These are phyloP conservation scores for Parasteatoda lunata DNA, from an alignment of 2,888 invertebrate genomes.

Conservation along the genomic window DNA sequence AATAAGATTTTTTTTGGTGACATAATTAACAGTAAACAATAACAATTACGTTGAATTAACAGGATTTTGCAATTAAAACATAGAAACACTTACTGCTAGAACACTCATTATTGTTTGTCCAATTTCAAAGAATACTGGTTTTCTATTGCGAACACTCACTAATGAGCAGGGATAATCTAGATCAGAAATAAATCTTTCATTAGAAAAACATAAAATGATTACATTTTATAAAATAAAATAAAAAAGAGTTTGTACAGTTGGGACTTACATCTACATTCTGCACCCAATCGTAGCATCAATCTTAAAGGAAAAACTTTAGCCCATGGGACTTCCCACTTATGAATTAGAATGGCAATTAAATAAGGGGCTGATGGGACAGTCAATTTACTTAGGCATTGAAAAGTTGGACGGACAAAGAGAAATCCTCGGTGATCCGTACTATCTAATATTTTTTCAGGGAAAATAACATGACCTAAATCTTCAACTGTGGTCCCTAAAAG, in stretches of 20 bases:
- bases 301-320: constrained; percentile 84
- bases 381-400: constrained; percentile 86
- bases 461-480: constrained; percentile 74
- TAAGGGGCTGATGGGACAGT: constrained; percentile 83
- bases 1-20: no score
- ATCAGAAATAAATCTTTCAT: constrained; percentile 33
- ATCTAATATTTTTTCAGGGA: constrained; percentile 78
- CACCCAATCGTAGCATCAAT: constrained; percentile 85
- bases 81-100: constrained; percentile 77
- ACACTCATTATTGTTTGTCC: constrained; percentile 92
- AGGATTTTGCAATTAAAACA: no score
- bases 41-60: no score
- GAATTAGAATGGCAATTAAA: constrained; percentile 85
- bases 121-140: constrained; percentile 87
- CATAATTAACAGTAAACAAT: no score
- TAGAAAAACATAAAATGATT: background rate
- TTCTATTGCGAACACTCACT: constrained; percentile 84
- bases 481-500: constrained; percentile 74
- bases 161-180: constrained; percentile 86
- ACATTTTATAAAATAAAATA: background rate
- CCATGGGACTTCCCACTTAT: constrained; percentile 87
- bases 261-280: constrained; percentile 82
- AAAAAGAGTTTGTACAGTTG: background rate
- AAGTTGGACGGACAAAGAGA: constrained; percentile 85
- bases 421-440: constrained; percentile 86